Conservation (phyloP, 2,888 invertebrate species). For the Euplexia lucipara region DNA sequence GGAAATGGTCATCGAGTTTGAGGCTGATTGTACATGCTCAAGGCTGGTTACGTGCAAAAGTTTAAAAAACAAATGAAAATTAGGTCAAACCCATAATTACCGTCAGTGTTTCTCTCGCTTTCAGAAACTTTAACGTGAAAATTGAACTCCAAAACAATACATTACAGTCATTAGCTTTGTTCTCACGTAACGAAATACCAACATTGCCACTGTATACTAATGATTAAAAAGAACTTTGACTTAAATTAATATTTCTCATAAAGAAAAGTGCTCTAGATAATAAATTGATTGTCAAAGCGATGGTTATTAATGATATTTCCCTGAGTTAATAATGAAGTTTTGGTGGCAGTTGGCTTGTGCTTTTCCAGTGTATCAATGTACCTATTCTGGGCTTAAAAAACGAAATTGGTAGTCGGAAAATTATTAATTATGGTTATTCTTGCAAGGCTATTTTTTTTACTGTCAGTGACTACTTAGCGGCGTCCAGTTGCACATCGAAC, state of each 20-base stretch:
- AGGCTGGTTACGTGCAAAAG: neutral
- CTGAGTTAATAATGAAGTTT: conserved; percentile 17
- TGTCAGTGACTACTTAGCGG: too few relatives aligned
- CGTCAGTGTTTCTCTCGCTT: conserved; percentile 12
- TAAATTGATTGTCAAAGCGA: conserved; percentile 51
- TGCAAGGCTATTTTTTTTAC: too few relatives aligned
- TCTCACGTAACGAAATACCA: conserved; percentile 7
- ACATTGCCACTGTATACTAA: conserved; percentile 26
- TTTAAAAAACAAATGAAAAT: conserved; percentile 27
- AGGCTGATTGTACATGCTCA: too few relatives aligned
- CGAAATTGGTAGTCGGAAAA: too few relatives aligned
- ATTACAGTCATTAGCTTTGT: conserved; percentile 34
- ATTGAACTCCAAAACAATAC: conserved; percentile 18
- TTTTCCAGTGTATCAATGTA: neutral
- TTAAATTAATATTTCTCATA: conserved; percentile 37
- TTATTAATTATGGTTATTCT: too few relatives aligned
- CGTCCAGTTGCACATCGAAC: too few relatives aligned
- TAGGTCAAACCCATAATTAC: conserved; percentile 25
- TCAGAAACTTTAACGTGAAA: conserved; percentile 17
- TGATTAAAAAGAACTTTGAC: conserved; percentile 42
- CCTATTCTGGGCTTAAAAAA: too few relatives aligned
- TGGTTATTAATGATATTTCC: conserved; percentile 51
- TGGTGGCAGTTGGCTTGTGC: neutral
- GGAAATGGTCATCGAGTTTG: too few relatives aligned
- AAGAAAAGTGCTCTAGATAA: conserved; percentile 38